These are phyloP conservation scores for Tetragnatha montana DNA, from an alignment of 2,888 invertebrate genomes.

Conservation along the genomic window DNA sequence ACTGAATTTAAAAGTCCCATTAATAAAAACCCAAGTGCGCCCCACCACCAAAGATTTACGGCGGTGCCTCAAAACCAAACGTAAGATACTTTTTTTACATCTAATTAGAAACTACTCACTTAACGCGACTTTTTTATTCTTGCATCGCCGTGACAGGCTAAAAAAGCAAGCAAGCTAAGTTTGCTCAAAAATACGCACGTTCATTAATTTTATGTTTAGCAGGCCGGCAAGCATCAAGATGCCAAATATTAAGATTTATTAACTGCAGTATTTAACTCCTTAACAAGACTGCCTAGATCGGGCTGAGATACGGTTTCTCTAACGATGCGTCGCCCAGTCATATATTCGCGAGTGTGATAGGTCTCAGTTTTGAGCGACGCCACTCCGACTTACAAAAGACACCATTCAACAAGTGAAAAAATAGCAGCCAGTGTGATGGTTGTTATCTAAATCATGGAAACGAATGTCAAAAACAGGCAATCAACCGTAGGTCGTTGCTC, in stretches of 20 bases:
- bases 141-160: background rate
- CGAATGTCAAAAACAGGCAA: background rate
- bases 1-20: too few species aligned
- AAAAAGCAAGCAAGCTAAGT: background rate
- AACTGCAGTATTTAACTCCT: background rate
- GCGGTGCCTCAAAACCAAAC: background rate
- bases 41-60: background rate
- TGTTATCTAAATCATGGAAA: slow-evolving; percentile 25
- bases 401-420: background rate
- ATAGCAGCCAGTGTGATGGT: background rate
- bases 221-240: background rate
- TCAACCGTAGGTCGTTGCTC: background rate
- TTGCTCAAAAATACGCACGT: background rate
- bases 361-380: background rate
- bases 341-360: background rate
- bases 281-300: background rate
- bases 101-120: background rate
- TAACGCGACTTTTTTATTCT: background rate
- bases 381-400: background rate
- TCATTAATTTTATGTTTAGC: background rate
- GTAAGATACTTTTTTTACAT: background rate
- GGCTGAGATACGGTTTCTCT: background rate
- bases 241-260: slow-evolving; percentile 1
- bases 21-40: too few species aligned
- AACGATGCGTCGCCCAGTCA: background rate